Evolutionary conservation across 2,888 invertebrate species (phyloP).

Genomic region (Onchidella celtica): DNA sequence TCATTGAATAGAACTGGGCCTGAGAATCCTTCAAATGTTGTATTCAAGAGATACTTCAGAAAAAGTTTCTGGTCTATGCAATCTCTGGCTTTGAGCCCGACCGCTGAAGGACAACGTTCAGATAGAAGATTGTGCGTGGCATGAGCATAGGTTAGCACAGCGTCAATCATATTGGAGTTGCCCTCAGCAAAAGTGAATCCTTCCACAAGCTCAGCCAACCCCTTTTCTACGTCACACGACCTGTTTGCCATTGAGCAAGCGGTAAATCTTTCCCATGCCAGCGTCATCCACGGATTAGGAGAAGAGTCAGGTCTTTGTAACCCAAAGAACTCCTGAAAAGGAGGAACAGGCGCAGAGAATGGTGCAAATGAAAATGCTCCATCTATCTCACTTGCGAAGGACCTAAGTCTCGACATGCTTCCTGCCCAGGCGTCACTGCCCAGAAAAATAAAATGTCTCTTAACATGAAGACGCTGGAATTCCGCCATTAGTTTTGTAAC

Average conservation of each 20-base stretch:
- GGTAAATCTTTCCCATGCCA: constrained; percentile 67
- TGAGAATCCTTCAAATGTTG: constrained; percentile 10
- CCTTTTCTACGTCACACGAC: constrained; percentile 9
- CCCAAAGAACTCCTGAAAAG: constrained; percentile 29
- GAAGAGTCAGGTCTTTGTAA: neutral
- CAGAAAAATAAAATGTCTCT: constrained; percentile 65
- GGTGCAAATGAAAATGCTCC: constrained; percentile 59
- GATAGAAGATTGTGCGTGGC: constrained; percentile 25
- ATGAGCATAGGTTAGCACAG: constrained; percentile 36
- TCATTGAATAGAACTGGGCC: constrained; percentile 35
- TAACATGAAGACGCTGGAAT: constrained; percentile 41
- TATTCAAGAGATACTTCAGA: constrained; percentile 36
- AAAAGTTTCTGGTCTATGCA: constrained; percentile 45
- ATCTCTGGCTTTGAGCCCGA: constrained; percentile 7
- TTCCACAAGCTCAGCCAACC: neutral
- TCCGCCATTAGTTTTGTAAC: constrained; percentile 50
- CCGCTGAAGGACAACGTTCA: neutral
- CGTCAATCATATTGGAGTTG: constrained; percentile 23
- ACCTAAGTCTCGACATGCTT: constrained; percentile 41
- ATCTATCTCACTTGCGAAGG: constrained; percentile 53
- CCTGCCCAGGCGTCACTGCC: constrained; percentile 64
- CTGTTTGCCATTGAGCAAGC: constrained; percentile 56
- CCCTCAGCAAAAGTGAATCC: constrained; percentile 4
- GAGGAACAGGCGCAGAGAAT: neutral
- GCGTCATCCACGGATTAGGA: constrained; percentile 67